Percentiles rank a stretch among this genome's conserved stretches.
Conservation (phyloP, 2,797 vertebrate species). For the Scomberomorus guttatus region DNA sequence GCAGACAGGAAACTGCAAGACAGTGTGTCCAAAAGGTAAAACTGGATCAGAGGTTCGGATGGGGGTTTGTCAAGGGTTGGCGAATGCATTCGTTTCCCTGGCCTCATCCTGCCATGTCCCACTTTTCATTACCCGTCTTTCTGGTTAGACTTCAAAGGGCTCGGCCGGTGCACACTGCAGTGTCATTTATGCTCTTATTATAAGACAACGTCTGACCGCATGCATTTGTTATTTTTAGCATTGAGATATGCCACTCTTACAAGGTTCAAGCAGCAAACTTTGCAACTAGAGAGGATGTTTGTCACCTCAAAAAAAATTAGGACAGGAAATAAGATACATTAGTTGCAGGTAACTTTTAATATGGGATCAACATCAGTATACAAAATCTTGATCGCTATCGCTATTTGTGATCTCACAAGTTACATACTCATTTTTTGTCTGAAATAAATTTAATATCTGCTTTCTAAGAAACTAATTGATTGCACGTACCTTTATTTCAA, state of each 20-base stretch:
- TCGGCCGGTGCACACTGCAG: constrained; percentile 6
- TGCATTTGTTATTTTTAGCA: constrained; percentile 50
- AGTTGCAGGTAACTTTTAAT: background rate
- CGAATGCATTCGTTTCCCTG: constrained; percentile 66
- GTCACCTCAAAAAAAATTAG: background rate
- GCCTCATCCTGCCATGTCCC: constrained; percentile 70
- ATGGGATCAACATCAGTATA: background rate
- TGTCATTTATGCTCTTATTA: constrained; percentile 53
- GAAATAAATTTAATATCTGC: background rate
- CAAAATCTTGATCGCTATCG: background rate
- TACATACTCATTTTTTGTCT: background rate
- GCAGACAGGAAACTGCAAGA: constrained; percentile 50
- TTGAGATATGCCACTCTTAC: background rate
- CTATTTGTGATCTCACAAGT: background rate
- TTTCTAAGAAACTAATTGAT: background rate
- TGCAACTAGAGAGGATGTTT: background rate
- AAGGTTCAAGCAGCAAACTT: background rate
- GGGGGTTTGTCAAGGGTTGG: constrained; percentile 64
- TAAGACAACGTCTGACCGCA: constrained; percentile 28
- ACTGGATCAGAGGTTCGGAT: constrained; percentile 69
- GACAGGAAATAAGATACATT: background rate
- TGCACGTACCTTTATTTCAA: background rate
- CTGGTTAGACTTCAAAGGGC: constrained; percentile 73
- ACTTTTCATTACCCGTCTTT: constrained; percentile 63
- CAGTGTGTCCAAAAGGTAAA: constrained; percentile 70